Evolutionary conservation across 2,888 invertebrate species (phyloP).

Genomic region (Pyralis farinalis): DNA sequence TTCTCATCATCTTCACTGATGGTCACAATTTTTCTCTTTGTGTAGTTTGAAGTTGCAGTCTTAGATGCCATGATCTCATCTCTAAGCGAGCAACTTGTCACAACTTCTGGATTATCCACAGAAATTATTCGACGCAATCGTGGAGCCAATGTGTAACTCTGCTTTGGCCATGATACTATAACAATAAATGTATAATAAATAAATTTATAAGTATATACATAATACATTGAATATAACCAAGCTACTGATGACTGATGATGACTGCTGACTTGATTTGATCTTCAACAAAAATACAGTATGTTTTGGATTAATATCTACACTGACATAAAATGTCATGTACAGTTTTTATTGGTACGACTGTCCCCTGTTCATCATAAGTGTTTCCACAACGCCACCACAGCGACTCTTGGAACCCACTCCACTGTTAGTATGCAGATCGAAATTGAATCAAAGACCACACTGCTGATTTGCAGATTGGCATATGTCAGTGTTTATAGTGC

Average conservation of each 20-base stretch:
- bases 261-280: too few species aligned
- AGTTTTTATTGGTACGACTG: too few species aligned
- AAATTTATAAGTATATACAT: not conserved
- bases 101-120: slow-evolving; percentile 41
- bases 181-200: slow-evolving; percentile 8
- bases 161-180: slow-evolving; percentile 46
- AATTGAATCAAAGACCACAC: too few species aligned
- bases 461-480: too few species aligned
- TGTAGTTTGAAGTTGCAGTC: slow-evolving; percentile 31
- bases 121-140: slow-evolving; percentile 51
- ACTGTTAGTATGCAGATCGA: too few species aligned
- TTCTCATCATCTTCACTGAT: slow-evolving; percentile 59
- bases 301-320: too few species aligned
- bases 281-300: too few species aligned
- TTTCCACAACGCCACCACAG: too few species aligned
- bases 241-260: not conserved
- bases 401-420: too few species aligned
- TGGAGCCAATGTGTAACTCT: slow-evolving; percentile 41
- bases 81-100: slow-evolving; percentile 45
- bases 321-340: too few species aligned
- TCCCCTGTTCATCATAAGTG: too few species aligned
- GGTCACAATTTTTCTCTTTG: slow-evolving; percentile 58
- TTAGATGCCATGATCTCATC: slow-evolving; percentile 25
- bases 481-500: too few species aligned
- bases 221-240: not conserved